Base-by-base conservation (phyloP, 2,888 invertebrate species). In the Drosophila cognata region DNA sequence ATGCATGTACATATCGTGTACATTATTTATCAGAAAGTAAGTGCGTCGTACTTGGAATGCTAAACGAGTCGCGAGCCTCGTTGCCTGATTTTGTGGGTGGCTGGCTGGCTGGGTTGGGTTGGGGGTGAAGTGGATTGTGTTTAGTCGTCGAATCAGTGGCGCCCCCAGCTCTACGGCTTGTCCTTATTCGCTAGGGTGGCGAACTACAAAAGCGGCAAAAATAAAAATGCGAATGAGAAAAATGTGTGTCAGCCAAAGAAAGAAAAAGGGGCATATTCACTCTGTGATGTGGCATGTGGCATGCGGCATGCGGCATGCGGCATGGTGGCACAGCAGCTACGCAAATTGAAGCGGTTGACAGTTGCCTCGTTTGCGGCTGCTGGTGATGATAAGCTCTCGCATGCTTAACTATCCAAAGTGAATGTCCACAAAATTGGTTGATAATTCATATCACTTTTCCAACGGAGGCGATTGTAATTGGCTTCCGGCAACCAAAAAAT, bases 281-380 rank as follows among this genome's bases (percentile, higher is more conserved):
- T 60, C 41, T 64, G 43, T 53, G 55, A 56, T 61, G 36, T 52
- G 21, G 33, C 33, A 21, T 21, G 43, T 21, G 21, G 41, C 31
- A n/a, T n/a, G 38, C n/a, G 38, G 43, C 21, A 41, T 31, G 21
- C n/a, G 38, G 41, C 41, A 41, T n/a, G 41, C 13, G 43, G 43
- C 21, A 21, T 41, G n/a, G 48, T 36, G 29, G 33, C 46, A 50
- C 56, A 69, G 53, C 58, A 73, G 65, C 78, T 79, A 76, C 81
- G 28, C 50, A 81, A 81, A 67, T 77, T 77, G 77, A 90, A 79
- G 67, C 71, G 76, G 78, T 84, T 90, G 84, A 74, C 81, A 82
- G 64, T 78, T 73, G 70, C 25, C 25, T 25, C 46, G 46, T 16
- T 46, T 46, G 46, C 46, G 46, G 46, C 46, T 46, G 16, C 46